Conservation (phyloP, 2,113 vertebrate genomes). For the Halcyon malimbica region DNA sequence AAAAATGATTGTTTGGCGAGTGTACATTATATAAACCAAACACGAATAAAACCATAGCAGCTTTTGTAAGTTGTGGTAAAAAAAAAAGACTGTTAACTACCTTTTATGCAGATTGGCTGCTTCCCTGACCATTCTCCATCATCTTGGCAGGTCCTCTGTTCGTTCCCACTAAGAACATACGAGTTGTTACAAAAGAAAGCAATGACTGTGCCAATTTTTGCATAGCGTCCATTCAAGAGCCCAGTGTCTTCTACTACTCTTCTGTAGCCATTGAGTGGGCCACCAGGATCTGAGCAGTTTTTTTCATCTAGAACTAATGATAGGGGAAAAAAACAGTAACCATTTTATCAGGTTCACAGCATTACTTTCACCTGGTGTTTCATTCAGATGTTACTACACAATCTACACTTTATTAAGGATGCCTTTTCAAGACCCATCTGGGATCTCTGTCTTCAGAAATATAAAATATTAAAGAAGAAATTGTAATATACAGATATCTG, state of each 20-base stretch:
- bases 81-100: conserved; percentile 67
- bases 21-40: neutral
- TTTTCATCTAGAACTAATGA: conserved; percentile 84
- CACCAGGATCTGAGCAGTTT: conserved; percentile 85
- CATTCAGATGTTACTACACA: neutral
- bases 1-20: neutral
- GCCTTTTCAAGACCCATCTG: neutral
- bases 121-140: conserved; percentile 92
- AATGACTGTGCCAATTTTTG: conserved; percentile 82
- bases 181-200: conserved; percentile 92
- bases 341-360: conserved; percentile 12
- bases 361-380: conserved; percentile 26
- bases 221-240: conserved; percentile 70
- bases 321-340: neutral
- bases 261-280: conserved; percentile 88
- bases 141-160: conserved; percentile 87
- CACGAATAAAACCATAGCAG: neutral
- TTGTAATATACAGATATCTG: neutral
- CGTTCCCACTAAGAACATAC: conserved; percentile 86
- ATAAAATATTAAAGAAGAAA: neutral
- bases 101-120: conserved; percentile 90
- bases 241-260: conserved; percentile 87
- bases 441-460: neutral
- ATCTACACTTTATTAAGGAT: neutral
- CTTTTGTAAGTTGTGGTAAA: neutral